Evolutionary conservation across 64 coral and sea anemone species (phyloP).

Genomic region (Montipora capricornis): DNA sequence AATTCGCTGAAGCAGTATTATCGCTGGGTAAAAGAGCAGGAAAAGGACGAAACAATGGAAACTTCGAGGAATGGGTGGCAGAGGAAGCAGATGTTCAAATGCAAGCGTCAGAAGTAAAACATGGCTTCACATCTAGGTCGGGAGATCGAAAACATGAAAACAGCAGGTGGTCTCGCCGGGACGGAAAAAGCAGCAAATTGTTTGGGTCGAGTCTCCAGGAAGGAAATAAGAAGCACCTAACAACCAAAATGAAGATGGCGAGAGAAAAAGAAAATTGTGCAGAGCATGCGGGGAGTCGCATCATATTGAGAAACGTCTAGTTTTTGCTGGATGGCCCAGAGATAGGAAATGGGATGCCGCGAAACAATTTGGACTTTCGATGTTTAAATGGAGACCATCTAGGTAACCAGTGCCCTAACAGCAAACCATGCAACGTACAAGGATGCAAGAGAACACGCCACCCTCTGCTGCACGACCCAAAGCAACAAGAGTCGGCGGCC

Average conservation of each 20-base stretch:
- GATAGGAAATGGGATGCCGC: neutral
- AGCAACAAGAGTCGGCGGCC: neutral
- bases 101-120: constrained; percentile 4
- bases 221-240: neutral
- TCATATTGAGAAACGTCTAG: neutral
- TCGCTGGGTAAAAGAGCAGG: neutral
- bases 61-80: neutral
- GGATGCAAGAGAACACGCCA: constrained; percentile 63
- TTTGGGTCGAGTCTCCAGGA: neutral
- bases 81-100: neutral
- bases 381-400: constrained; percentile 48
- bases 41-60: neutral
- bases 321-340: neutral
- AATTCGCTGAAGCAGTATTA: neutral
- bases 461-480: neutral
- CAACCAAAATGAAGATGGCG: neutral
- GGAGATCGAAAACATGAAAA: neutral
- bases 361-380: constrained; percentile 49
- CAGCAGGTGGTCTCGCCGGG: neutral
- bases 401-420: constrained; percentile 30
- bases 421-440: constrained; percentile 36
- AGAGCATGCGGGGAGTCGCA: neutral
- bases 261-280: neutral
- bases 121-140: neutral
- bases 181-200: neutral